phyloP scores from a whole-genome alignment of 2,888 invertebrate genomes.

The Cheilosia impressa region DNA sequence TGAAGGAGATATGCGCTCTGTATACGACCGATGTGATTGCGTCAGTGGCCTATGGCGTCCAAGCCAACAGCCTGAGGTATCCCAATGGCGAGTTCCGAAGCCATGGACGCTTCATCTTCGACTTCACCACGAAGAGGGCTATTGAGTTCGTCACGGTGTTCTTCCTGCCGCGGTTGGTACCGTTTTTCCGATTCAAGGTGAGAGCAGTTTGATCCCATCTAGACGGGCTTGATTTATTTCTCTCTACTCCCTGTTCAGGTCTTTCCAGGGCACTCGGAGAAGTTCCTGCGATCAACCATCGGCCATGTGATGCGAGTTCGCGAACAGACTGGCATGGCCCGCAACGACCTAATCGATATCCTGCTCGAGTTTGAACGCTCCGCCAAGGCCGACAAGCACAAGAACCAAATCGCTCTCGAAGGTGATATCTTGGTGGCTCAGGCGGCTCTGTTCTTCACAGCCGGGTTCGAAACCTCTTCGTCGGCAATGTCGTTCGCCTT shows the following conservation, averaged over 20 bases:
- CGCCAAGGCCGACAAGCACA: conserved; percentile 47
- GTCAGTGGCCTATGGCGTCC: conserved; percentile 84
- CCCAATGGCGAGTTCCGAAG: conserved; percentile 83
- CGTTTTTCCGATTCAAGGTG: conserved; percentile 80
- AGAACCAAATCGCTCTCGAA: conserved; percentile 79
- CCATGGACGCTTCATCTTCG: conserved; percentile 83
- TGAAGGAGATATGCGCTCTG: conserved; percentile 81
- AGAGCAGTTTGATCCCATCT: not conserved
- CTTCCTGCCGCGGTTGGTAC: conserved; percentile 83
- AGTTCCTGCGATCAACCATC: conserved; percentile 83
- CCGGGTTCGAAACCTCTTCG: conserved; percentile 83
- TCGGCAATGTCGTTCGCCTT: conserved; percentile 84
- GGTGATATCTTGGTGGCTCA: conserved; percentile 82
- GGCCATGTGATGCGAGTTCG: conserved; percentile 83
- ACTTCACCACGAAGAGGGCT: conserved; percentile 79
- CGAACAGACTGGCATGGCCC: conserved; percentile 80
- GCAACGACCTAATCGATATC: conserved; percentile 83
- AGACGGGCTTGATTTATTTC: too few relatives aligned
- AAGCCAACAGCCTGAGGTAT: conserved; percentile 83
- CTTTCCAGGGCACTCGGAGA: conserved; percentile 80
- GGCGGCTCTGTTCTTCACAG: conserved; percentile 83
- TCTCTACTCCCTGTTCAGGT: conserved; percentile 74
- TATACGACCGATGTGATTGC: conserved; percentile 84
- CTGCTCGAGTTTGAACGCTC: conserved; percentile 81
- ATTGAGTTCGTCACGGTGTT: conserved; percentile 82